Evolutionary conservation across 2,888 invertebrate species (phyloP).

Genomic region (Sericinus montela): DNA sequence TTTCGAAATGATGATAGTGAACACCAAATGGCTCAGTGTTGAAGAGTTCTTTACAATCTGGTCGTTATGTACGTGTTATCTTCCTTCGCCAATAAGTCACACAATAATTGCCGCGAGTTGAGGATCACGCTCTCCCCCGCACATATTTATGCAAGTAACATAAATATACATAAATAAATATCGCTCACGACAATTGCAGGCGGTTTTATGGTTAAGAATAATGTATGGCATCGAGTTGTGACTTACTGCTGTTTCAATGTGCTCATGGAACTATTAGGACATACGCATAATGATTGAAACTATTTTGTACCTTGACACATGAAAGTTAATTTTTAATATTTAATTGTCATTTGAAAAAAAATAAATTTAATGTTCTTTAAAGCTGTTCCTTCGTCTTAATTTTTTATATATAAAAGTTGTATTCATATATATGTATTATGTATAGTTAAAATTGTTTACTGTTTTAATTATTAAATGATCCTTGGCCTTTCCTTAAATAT

Average conservation of each 20-base stretch:
- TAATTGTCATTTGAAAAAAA: too few relatives aligned
- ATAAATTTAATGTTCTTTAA: too few relatives aligned
- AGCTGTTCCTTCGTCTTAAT: too few relatives aligned
- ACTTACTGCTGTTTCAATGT: constrained; percentile 7
- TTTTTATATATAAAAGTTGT: too few relatives aligned
- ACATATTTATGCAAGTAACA: constrained; percentile 67
- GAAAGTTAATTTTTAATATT: too few relatives aligned
- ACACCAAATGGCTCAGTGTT: constrained; percentile 2
- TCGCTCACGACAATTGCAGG: constrained; percentile 52
- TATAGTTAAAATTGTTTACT: too few relatives aligned
- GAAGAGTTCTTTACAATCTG: constrained; percentile 39
- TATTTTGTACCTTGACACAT: neutral
- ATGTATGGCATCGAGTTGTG: constrained; percentile 44
- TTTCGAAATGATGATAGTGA: constrained; percentile 3
- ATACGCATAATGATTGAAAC: constrained; percentile 8
- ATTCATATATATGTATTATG: too few relatives aligned
- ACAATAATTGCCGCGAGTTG: constrained; percentile 73
- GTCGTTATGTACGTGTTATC: constrained; percentile 69
- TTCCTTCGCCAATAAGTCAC: constrained; percentile 75
- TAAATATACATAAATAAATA: constrained; percentile 62
- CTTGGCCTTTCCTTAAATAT: neutral
- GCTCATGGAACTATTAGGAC: constrained; percentile 9
- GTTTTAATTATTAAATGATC: too few relatives aligned
- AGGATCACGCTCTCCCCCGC: constrained; percentile 60
- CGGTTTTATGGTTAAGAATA: constrained; percentile 44